Evolutionary conservation across 1,140 invertebrate species (phyloP), one percentile per base, ranked within the genome.

Genomic region (Drosophila kikkawai): DNA sequence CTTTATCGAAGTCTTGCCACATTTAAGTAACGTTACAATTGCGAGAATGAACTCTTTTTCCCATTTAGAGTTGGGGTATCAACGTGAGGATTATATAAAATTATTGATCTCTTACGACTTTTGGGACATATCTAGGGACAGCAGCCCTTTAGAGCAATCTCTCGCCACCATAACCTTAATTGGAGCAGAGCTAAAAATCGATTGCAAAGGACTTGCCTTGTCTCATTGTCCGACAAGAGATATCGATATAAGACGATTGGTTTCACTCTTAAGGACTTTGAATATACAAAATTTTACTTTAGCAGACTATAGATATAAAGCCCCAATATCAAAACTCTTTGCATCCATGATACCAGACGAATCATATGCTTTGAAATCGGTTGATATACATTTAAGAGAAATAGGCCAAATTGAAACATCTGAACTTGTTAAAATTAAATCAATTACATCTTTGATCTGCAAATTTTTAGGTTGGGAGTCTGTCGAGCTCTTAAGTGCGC

Each of bases 371-470:
- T 32, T 63, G 26, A 32, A 39, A 39, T 39, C 22, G 15, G 12
- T 34, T 0, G 4, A 37, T 17, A 6, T 15, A 8, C 7, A 3
- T 3, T 8, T 0, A 17, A 32, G 0, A 15, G 2, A 19, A 15
- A 7, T 63, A 7, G 7, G 39, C 19, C n/a, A 4, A 19, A 19
- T 19, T 2, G 12, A 12, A 8, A 6, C 1, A n/a, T 3, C 8
- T 12, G 36, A 56, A 12, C 34, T 63, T 12, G 48, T 9, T 3
- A 56, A 29, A 39, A 63, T 63, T 17, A 17, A 37, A n/a, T 39
- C 48, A 7, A 37, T 39, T 56, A 51, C 11, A 39, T 11, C 15
- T 13, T 36, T 39, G n/a, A 2, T 0, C 7, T 55, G 60, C 22
- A 1, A 3, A 3, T 29, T 55, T 7, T 48, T 13, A 5, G 29